Evolutionary conservation across 2,888 invertebrate genomes (phyloP).

Genomic region (Hymenopus coronatus): DNA sequence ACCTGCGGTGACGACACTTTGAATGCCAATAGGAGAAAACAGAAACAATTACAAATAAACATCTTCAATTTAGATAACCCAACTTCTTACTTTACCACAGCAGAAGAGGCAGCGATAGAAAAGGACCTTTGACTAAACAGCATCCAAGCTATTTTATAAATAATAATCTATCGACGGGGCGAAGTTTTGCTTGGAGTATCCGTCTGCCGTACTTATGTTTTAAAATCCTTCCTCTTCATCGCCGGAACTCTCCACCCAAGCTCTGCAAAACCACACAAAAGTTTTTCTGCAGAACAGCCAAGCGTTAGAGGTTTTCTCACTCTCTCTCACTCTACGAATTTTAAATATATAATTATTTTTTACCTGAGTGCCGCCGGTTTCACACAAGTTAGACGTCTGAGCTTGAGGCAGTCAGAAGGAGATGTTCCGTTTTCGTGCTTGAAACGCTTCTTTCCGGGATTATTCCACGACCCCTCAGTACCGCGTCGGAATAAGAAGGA

Average conservation of each 20-base stretch:
- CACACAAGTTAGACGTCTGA: not conserved
- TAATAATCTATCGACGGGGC: not conserved
- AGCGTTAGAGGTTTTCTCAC: not conserved
- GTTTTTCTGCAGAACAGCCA: not conserved
- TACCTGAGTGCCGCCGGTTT: not conserved
- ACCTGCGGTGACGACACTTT: too few relatives aligned
- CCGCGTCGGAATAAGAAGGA: slow-evolving; percentile 32
- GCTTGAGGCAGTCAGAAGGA: not conserved
- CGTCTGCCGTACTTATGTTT: not conserved
- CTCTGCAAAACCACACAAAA: not conserved
- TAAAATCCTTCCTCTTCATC: not conserved
- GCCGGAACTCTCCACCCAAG: not conserved
- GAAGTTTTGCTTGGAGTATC: not conserved
- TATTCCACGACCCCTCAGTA: slow-evolving; percentile 14
- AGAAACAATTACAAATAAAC: too few relatives aligned
- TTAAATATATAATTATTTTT: not conserved
- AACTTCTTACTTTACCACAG: too few relatives aligned
- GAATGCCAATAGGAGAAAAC: too few relatives aligned
- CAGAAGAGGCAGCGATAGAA: too few relatives aligned
- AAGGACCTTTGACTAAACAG: not conserved
- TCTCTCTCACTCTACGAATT: not conserved
- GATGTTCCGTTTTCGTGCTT: not conserved
- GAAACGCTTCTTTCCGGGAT: slow-evolving; percentile 32
- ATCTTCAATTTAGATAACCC: too few relatives aligned
- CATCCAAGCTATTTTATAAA: not conserved